phyloP scores from a whole-genome alignment of 2,113 vertebrate species.

The Chaenogobius annularis region DNA sequence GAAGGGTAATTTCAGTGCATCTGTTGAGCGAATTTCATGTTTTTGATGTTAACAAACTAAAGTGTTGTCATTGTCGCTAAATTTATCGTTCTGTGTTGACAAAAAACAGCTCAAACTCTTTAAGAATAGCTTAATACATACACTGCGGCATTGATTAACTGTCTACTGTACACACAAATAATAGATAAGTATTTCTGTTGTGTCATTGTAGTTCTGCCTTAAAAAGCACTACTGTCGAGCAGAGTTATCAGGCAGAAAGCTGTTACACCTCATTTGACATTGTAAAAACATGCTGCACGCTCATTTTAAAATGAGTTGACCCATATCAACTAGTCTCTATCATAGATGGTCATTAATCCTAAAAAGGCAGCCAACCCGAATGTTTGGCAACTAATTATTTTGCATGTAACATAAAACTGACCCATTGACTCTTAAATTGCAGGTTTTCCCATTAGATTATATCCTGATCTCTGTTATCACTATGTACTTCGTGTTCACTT shows the following conservation, averaged over 20 bases:
- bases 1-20: not conserved
- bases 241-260: not conserved
- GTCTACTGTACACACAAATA: slow-evolving; percentile 9
- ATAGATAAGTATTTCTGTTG: slow-evolving; percentile 10
- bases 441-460: slow-evolving; percentile 98
- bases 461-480: slow-evolving; percentile 95
- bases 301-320: slow-evolving; percentile 7
- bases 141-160: slow-evolving; percentile 54
- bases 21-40: not conserved
- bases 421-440: slow-evolving; percentile 44
- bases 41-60: not conserved
- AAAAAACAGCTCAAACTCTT: slow-evolving; percentile 45
- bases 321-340: slow-evolving; percentile 12
- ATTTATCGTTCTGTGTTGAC: not conserved
- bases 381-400: not conserved
- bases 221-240: too few species aligned
- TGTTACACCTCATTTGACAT: not conserved
- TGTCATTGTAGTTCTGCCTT: slow-evolving; percentile 10
- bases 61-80: not conserved
- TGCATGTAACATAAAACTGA: slow-evolving; percentile 21
- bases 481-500: slow-evolving; percentile 97
- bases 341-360: slow-evolving; percentile 16
- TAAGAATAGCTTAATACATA: slow-evolving; percentile 45
- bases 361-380: slow-evolving; percentile 3
- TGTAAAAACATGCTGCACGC: not conserved